Conservation (phyloP, 2,888 invertebrate species). For the Pristionchus maxplancki region DNA sequence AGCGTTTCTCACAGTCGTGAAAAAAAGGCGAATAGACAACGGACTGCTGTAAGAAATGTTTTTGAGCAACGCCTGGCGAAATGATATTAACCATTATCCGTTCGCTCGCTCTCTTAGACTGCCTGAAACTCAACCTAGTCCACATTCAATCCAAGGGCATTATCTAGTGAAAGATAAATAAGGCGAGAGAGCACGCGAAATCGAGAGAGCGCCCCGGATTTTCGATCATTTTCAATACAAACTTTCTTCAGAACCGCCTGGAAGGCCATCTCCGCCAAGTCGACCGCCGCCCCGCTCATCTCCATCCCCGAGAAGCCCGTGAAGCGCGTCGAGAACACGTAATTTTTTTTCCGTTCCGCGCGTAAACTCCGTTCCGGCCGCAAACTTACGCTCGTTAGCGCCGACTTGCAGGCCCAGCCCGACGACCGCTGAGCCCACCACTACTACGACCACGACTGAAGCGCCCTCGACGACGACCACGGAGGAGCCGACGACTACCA, state of each 20-base stretch:
- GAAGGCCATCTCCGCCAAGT: conserved; percentile 28
- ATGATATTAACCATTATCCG: neutral
- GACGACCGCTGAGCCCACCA: conserved; percentile 51
- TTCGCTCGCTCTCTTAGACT: neutral
- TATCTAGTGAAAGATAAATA: neutral
- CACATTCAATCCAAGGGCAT: too few relatives aligned
- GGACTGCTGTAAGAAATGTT: too few relatives aligned
- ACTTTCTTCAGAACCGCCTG: conserved; percentile 34
- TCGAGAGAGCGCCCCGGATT: neutral
- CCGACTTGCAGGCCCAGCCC: conserved; percentile 2
- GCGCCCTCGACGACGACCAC: conserved; percentile 54
- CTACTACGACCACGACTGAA: conserved; percentile 56
- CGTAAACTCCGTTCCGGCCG: neutral
- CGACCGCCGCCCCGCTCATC: conserved; percentile 16
- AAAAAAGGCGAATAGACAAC: too few relatives aligned
- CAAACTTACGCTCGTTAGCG: neutral
- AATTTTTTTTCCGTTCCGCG: neutral
- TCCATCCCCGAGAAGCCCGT: conserved; percentile 24
- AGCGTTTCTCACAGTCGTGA: too few relatives aligned
- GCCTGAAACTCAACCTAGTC: neutral
- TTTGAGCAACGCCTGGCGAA: too few relatives aligned
- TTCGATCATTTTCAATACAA: neutral
- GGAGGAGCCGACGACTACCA: conserved; percentile 51
- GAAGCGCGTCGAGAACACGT: conserved; percentile 44
- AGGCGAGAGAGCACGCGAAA: neutral